These are phyloP conservation scores for Ichneumoninae sp. DNA, from an alignment of 2,888 invertebrate genomes.

Conservation along the genomic window DNA sequence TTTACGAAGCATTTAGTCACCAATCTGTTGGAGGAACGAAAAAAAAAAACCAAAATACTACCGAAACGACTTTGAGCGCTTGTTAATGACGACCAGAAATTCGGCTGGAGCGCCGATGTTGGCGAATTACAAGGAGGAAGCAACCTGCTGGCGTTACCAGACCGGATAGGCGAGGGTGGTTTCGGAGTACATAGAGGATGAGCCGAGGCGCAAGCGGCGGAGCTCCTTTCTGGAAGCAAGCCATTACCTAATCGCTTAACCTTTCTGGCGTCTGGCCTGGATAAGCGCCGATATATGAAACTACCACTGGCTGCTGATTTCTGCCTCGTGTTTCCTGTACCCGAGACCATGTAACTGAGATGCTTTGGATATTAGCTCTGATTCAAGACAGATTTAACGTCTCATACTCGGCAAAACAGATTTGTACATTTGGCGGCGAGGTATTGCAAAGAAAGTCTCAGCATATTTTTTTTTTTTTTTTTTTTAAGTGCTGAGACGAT, in stretches of 20 bases:
- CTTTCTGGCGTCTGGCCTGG: conserved; percentile 79
- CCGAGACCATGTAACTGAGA: background rate
- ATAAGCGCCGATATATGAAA: conserved; percentile 77
- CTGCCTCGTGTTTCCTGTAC: conserved; percentile 6
- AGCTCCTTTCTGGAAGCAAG: conserved; percentile 77
- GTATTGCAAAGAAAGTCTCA: too few species aligned
- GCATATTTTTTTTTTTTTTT: too few species aligned
- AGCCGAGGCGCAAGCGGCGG: conserved; percentile 33
- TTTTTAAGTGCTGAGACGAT: too few species aligned
- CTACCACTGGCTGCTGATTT: conserved; percentile 59
- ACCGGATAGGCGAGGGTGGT: conserved; percentile 32
- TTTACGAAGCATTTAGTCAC: background rate
- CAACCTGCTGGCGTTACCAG: conserved; percentile 35
- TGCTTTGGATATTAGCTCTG: background rate
- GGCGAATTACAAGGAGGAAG: conserved; percentile 29
- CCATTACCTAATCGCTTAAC: conserved; percentile 82
- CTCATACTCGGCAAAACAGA: too few species aligned
- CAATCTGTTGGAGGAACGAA: background rate
- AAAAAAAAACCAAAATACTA: background rate
- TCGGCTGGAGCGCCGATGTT: background rate
- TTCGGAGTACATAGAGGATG: conserved; percentile 24
- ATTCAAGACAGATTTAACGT: background rate
- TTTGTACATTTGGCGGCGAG: too few species aligned
- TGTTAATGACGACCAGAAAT: conserved; percentile 30
- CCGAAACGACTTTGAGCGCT: background rate